Conservation (phyloP, 2,113 vertebrate species). For the Cercocebus atys region DNA sequence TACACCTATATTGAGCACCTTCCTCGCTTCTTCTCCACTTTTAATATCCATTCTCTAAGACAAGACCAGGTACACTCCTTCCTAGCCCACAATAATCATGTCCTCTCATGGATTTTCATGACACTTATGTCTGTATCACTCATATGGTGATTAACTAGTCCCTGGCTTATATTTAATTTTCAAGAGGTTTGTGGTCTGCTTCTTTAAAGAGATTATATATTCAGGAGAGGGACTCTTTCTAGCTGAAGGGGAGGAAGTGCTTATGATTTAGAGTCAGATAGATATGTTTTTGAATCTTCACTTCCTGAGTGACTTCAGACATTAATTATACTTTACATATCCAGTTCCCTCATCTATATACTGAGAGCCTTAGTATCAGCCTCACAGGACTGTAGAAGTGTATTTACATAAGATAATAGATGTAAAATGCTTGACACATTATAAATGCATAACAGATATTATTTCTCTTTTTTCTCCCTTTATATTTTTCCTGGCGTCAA, state of each 20-base stretch:
- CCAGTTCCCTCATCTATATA: not conserved
- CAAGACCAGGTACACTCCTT: not conserved
- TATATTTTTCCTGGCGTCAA: not conserved
- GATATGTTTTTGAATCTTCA: not conserved
- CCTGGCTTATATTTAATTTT: conserved; percentile 12
- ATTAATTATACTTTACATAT: not conserved
- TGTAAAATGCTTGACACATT: not conserved
- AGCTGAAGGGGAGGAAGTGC: not conserved
- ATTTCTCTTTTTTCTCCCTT: not conserved
- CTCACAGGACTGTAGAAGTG: not conserved
- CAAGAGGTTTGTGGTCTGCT: not conserved
- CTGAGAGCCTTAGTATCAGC: not conserved
- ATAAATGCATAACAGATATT: not conserved
- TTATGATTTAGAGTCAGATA: conserved; percentile 33
- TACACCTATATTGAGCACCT: not conserved
- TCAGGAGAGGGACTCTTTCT: not conserved
- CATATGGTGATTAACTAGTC: not conserved
- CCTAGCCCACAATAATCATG: not conserved
- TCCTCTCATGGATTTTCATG: not conserved
- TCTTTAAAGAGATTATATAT: not conserved
- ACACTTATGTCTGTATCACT: not conserved
- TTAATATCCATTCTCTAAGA: not conserved
- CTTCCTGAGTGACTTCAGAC: not conserved
- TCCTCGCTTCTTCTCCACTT: not conserved
- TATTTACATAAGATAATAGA: not conserved